Conservation (phyloP, 2,797 vertebrate genomes). For the Neopelma chrysocephalum region DNA sequence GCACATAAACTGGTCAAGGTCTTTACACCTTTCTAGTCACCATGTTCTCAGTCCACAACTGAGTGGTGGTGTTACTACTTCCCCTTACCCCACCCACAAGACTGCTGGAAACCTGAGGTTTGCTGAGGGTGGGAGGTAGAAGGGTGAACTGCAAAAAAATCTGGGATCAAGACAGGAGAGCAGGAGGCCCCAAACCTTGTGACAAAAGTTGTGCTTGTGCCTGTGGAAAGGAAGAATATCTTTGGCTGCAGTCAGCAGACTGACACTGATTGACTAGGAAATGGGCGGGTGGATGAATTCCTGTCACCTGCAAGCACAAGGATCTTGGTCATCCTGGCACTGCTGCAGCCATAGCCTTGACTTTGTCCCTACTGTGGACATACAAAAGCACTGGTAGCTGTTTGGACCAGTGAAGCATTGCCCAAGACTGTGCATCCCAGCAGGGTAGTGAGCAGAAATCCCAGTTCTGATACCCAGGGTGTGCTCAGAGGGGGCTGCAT, state of each 20-base stretch:
- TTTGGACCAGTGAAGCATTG: neutral
- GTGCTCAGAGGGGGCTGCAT: neutral
- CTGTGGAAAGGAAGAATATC: neutral
- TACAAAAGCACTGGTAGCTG: neutral
- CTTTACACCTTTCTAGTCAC: neutral
- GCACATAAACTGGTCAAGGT: neutral
- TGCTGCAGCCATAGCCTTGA: neutral
- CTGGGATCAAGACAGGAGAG: neutral
- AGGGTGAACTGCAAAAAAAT: neutral
- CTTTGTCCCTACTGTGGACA: neutral
- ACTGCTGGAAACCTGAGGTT: neutral
- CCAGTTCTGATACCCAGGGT: neutral
- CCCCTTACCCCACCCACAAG: neutral
- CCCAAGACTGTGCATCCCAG: neutral
- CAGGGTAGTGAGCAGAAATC: neutral
- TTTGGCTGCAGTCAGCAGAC: neutral
- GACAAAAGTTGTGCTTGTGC: neutral
- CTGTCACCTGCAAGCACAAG: neutral
- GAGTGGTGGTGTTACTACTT: neutral
- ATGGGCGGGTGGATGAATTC: neutral
- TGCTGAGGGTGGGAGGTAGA: neutral
- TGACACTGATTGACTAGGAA: too few species aligned
- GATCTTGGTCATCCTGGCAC: neutral
- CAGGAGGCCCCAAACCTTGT: neutral
- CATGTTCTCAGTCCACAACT: neutral